Evolutionary conservation across 37 sponge, comb jelly and placozoan species (phyloP).

Genomic region (Tethya wilhelma): DNA sequence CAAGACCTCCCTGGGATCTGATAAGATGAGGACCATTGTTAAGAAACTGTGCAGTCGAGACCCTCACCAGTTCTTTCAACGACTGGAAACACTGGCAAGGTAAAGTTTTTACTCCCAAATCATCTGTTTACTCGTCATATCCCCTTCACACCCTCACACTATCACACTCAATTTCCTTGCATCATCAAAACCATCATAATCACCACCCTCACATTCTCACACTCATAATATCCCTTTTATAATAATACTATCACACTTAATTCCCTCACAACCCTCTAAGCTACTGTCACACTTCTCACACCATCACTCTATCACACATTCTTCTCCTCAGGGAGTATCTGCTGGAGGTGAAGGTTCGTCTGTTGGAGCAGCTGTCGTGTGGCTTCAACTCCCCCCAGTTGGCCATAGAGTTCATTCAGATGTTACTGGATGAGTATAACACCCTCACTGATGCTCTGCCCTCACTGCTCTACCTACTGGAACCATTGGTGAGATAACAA

Average conservation of each 20-base stretch:
- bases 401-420: slow-evolving; percentile 86
- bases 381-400: slow-evolving; percentile 81
- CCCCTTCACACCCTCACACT: no score
- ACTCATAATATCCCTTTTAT: no score
- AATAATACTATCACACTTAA: no score
- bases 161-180: no score
- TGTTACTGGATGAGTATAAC: slow-evolving; percentile 80
- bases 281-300: neutral
- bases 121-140: no score
- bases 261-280: no score
- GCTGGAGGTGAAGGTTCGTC: slow-evolving; percentile 84
- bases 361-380: slow-evolving; percentile 85
- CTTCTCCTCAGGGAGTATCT: slow-evolving; percentile 66
- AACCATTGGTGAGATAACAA: slow-evolving; percentile 77
- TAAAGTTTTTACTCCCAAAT: neutral
- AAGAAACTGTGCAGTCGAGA: slow-evolving; percentile 65
- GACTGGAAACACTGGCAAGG: slow-evolving; percentile 83
- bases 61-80: slow-evolving; percentile 88
- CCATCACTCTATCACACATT: neutral
- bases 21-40: slow-evolving; percentile 71
- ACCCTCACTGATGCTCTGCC: slow-evolving; percentile 68
- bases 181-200: no score
- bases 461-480: slow-evolving; percentile 62
- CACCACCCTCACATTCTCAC: no score
- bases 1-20: slow-evolving; percentile 45